Evolutionary conservation across 2,888 invertebrate species (phyloP).

Genomic region (Melikaiella ostensackeni): DNA sequence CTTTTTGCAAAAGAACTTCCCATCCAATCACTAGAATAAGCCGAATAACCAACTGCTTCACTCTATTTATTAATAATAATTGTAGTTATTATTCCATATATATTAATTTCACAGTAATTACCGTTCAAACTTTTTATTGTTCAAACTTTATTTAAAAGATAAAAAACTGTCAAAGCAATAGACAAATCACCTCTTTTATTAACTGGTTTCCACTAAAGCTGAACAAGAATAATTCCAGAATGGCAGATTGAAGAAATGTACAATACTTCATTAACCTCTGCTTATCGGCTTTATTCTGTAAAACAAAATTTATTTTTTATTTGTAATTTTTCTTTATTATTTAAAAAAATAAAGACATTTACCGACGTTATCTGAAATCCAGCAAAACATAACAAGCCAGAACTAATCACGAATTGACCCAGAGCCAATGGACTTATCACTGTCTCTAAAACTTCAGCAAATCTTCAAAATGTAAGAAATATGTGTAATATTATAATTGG

Average conservation of each 20-base stretch:
- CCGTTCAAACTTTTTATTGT: not conserved
- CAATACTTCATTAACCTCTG: constrained; percentile 62
- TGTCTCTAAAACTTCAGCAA: constrained; percentile 66
- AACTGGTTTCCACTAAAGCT: constrained; percentile 68
- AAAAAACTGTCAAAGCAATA: no score
- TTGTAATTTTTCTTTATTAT: constrained; percentile 5
- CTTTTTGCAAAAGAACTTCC: constrained; percentile 53
- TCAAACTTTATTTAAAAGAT: no score
- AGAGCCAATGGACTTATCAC: constrained; percentile 67
- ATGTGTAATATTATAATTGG: not conserved
- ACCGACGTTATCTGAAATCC: constrained; percentile 71
- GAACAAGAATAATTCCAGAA: constrained; percentile 69
- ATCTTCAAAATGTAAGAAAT: constrained; percentile 57
- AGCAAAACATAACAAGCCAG: constrained; percentile 67
- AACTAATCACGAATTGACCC: constrained; percentile 69
- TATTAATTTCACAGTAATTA: no score
- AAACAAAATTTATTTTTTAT: constrained; percentile 36
- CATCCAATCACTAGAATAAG: constrained; percentile 63
- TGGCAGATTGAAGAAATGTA: constrained; percentile 64
- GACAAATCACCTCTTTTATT: constrained; percentile 61
- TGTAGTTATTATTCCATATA: not conserved
- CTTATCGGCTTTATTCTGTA: constrained; percentile 33
- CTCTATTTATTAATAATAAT: constrained; percentile 58
- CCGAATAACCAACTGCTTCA: constrained; percentile 59
- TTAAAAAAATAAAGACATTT: constrained; percentile 43